Conservation (phyloP, 2,888 invertebrate genomes). For the Octodonta nipae region DNA sequence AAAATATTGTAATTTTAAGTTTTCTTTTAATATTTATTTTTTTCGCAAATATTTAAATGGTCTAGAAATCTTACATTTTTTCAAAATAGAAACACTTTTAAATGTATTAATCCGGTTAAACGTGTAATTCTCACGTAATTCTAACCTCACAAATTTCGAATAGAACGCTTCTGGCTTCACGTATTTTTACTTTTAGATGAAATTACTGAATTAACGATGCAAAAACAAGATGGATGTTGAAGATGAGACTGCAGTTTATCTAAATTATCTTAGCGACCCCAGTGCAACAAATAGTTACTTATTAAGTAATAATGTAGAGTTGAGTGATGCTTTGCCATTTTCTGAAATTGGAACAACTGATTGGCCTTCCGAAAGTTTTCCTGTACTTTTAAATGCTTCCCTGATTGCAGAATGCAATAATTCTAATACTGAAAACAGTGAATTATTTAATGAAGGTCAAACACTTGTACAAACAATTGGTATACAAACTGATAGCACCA, state of each 20-base stretch:
- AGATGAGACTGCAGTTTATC: slow-evolving; percentile 25
- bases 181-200: too few relatives aligned
- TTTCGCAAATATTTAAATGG: too few relatives aligned
- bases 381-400: slow-evolving; percentile 9
- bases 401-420: slow-evolving; percentile 1
- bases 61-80: too few relatives aligned
- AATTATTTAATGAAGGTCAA: slow-evolving; percentile 7
- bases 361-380: slow-evolving; percentile 27
- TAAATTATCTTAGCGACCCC: slow-evolving; percentile 26
- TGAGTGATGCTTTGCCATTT: slow-evolving; percentile 24
- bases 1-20: too few relatives aligned
- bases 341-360: slow-evolving; percentile 25
- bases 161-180: too few relatives aligned
- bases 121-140: too few relatives aligned
- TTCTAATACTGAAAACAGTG: slow-evolving; percentile 1
- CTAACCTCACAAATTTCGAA: too few relatives aligned
- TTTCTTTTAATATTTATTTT: too few relatives aligned
- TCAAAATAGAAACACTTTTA: too few relatives aligned
- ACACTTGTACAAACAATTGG: too few relatives aligned
- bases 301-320: slow-evolving; percentile 21
- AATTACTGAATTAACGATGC: neutral
- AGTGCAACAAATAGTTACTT: slow-evolving; percentile 25
- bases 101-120: too few relatives aligned
- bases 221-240: slow-evolving; percentile 18
- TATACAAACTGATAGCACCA: too few relatives aligned